These are phyloP conservation scores for Epiblema foenella DNA, from an alignment of 2,888 invertebrate genomes.

Conservation along the genomic window DNA sequence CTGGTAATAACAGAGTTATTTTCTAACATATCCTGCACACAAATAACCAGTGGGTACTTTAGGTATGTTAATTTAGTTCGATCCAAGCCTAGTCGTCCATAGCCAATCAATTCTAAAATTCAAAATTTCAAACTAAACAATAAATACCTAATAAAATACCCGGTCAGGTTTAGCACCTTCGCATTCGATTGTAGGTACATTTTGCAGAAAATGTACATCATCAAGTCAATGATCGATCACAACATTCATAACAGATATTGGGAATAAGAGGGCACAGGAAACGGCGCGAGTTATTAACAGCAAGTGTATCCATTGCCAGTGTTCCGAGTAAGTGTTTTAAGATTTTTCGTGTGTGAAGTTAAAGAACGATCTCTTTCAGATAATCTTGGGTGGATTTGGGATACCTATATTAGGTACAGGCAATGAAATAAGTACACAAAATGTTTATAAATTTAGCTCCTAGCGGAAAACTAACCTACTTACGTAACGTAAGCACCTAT, in stretches of 20 bases:
- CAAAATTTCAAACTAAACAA: not conserved
- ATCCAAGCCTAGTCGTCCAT: no score
- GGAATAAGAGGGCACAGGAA: constrained; percentile 73
- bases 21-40: no score
- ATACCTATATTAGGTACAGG: no score
- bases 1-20: no score
- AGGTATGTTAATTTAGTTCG: no score
- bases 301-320: constrained; percentile 16
- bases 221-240: constrained; percentile 63
- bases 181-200: constrained; percentile 52
- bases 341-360: not conserved
- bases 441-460: no score
- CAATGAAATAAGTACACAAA: no score
- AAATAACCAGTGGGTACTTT: no score
- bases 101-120: not conserved
- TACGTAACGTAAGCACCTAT: no score
- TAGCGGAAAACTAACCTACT: no score
- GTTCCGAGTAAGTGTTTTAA: constrained; percentile 16
- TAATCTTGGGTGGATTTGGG: no score
- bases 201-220: constrained; percentile 55
- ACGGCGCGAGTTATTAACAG: constrained; percentile 45
- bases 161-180: constrained; percentile 30
- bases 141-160: not conserved
- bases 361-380: no score
- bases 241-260: constrained; percentile 64